Base-by-base conservation (phyloP, 2,113 vertebrate genomes). In the Chlamydotis undulata region DNA sequence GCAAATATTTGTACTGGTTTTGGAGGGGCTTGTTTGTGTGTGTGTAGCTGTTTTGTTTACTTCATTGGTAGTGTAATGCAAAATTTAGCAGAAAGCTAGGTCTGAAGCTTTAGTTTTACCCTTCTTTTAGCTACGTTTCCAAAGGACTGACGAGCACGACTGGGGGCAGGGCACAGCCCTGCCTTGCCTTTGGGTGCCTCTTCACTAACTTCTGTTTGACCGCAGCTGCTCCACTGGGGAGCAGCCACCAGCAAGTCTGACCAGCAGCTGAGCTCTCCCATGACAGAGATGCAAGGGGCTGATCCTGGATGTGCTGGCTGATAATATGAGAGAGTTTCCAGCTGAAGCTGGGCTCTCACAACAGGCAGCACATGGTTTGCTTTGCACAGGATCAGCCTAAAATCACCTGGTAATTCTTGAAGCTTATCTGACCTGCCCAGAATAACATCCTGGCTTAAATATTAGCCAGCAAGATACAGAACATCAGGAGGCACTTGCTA, bases 61-160 rank as follows among this genome's bases (percentile, higher is more conserved):
- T 39, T 52, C 45, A 24, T 1, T 19, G 4, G 22, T 24, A 47
- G 4, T 3, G 1, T 57, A 59, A 73, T 57, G 47, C 39, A 59
- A 39, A 83, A 67, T 65, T 59, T 74, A 57, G 25, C 14, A 55
- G 60, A 45, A 70, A 55, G 21, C 67, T 73, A 45, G 8, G 5
- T 69, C 17, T 7, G 7, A 89, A 70, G 41, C 50, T 67, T 64
- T 29, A 31, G 2, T 47, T 77, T 77, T 77, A 53, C 31, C 24
- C 8, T 52, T 90, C 11, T 33, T 18, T 55, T 65, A 19, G 35
- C 29, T 69, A 59, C 33, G 6, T 43, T 31, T 43, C 13, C 19
- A 31, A 68, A 64, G 45, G 33, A 9, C 23, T 73, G 12, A 18
- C 0, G 1, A 70, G 26, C 21, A 21, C 4, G 2, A 10, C 33